A percentile compares a stretch with the other conserved stretches of the same genome.
These are phyloP conservation scores for Pungitius pungitius DNA, from an alignment of 2,113 vertebrate genomes.

Conservation along the genomic window DNA sequence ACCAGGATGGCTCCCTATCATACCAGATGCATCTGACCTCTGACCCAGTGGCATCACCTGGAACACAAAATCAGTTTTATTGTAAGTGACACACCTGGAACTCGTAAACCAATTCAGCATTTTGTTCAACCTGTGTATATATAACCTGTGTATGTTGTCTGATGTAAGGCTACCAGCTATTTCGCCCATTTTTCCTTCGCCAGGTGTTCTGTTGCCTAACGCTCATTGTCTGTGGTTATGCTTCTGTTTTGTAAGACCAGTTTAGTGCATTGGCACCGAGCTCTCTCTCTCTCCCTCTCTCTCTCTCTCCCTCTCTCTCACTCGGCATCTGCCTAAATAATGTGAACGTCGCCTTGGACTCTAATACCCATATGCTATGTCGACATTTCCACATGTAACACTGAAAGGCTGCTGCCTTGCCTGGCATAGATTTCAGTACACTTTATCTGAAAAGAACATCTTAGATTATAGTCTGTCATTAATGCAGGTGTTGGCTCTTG, in stretches of 20 bases:
- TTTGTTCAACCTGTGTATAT: neutral
- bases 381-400: neutral
- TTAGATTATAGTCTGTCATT: neutral
- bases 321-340: neutral
- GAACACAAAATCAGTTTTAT: constrained; percentile 8
- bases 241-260: neutral
- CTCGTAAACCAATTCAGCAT: neutral
- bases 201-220: neutral
- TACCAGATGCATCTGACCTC: constrained; percentile 76
- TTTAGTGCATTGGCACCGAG: neutral
- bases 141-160: too few relatives aligned
- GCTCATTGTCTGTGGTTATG: neutral
- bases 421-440: neutral
- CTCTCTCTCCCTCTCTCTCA: too few relatives aligned
- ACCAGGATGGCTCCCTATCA: constrained; percentile 71
- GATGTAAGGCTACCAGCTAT: neutral
- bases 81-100: too few relatives aligned
- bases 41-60: constrained; percentile 79
- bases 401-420: neutral
- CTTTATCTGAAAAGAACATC: constrained; percentile 5
- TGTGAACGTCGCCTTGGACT: neutral
- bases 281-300: too few relatives aligned
- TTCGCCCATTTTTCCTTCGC: neutral
- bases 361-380: neutral
- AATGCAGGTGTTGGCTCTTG: constrained; percentile 52